Evolutionary conservation across 2,113 vertebrate genomes (phyloP), one percentile per base, ranked within the genome.

Genomic region (Reinhardtius hippoglossoides): DNA sequence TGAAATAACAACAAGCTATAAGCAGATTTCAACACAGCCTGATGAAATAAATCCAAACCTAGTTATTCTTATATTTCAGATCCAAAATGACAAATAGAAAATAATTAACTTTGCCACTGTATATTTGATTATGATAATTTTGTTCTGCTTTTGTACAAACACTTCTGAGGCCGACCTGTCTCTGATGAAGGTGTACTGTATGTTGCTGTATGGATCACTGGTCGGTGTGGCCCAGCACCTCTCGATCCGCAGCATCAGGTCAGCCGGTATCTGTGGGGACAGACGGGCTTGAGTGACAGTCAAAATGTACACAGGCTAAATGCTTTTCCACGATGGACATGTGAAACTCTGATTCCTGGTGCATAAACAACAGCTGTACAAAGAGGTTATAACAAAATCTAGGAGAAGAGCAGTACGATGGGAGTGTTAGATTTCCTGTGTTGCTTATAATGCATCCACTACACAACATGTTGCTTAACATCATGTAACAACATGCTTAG

Each of bases 181-280:
- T 48, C 79, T 65, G 83, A 95, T 95, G 91, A 95, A 94, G 73
- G 87, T 94, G 78, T 95, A 94, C 78, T 94, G 94, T 44, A 95
- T 91, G 44, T 94, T 93, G 72, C 91, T 93, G 84, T 91, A 94
- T 9, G 92, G 93, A 26, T 95, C 91, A 23, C 94, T 94, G 83
- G 79, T 94, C 6, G 94, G 88, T 4, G 92, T 95, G 2, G 93
- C 94, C 94, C 93, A 95, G 75, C 93, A 95, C 79, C 94, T 93
- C 83, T 95, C 93, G 58, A 91, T 76, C 52, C 76, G 63, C 71
- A 95, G 93, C 87, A 85, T 91, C 84, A 95, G 88, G 84, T 95
- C 74, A 71, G 90, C 93, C 13, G 89, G 92, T 71, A 95, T 86
- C 92, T 95, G 2, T 10, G 31, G 10, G 52, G 62, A 71, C 66